These are phyloP conservation scores for Gadus chalcogrammus DNA, from an alignment of 2,113 vertebrate genomes.

Conservation along the genomic window DNA sequence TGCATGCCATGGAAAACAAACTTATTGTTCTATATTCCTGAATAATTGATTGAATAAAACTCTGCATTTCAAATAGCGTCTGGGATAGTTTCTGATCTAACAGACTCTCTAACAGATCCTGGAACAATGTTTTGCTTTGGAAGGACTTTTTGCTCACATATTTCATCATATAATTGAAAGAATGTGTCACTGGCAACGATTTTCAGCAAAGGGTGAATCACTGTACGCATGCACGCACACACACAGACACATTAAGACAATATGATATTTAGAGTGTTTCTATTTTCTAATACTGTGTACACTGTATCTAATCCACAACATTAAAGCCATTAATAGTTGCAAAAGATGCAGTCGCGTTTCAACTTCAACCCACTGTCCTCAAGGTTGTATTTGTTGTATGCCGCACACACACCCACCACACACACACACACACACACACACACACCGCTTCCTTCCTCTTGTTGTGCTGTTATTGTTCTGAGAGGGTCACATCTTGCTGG, in stretches of 20 bases:
- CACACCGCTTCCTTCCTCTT: slow-evolving; percentile 9
- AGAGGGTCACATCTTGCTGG: slow-evolving; percentile 15
- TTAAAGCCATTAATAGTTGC: too few species aligned
- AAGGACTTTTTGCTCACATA: slow-evolving; percentile 28
- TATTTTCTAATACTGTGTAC: too few species aligned
- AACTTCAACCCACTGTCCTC: slow-evolving; percentile 26
- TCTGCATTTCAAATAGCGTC: slow-evolving; percentile 4
- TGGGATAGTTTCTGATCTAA: background rate
- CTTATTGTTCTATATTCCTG: slow-evolving; percentile 37
- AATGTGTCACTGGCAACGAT: background rate
- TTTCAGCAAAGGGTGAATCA: too few species aligned
- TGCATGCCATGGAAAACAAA: background rate
- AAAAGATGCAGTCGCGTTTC: slow-evolving; percentile 14
- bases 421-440: background rate
- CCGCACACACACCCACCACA: background rate
- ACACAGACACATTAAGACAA: too few species aligned
- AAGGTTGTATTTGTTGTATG: background rate
- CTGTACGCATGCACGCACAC: too few species aligned
- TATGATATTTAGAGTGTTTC: too few species aligned
- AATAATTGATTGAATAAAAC: background rate
- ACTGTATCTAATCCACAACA: too few species aligned
- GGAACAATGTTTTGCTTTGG: slow-evolving; percentile 10
- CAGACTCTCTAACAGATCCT: background rate
- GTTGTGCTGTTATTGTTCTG: slow-evolving; percentile 41
- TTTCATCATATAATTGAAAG: slow-evolving; percentile 27